A percentile compares a stretch with the other conserved stretches of the same genome.
Evolutionary conservation across 35 echinoderm and acorn worm genomes (phyloP).

Genomic region (Ophioderma brevispina): DNA sequence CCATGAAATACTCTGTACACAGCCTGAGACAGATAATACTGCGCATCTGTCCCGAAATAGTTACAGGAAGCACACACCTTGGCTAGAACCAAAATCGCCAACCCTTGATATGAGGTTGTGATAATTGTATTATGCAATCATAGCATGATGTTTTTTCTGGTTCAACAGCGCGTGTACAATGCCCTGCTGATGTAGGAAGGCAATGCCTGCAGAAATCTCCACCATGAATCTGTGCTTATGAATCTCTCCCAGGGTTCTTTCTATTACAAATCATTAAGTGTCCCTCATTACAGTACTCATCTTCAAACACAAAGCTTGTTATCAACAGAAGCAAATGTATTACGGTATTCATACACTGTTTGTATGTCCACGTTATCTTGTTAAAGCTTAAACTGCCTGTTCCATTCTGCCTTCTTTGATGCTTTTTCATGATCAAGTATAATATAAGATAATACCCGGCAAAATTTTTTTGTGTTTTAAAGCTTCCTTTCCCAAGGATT

Average conservation of each 20-base stretch:
- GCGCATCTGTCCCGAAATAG: not conserved
- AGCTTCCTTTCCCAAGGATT: no score
- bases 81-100: not conserved
- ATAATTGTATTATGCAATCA: not conserved
- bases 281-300: not conserved
- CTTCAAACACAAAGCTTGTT: not conserved
- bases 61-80: not conserved
- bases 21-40: not conserved
- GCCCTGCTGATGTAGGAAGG: not conserved
- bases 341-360: not conserved
- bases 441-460: no score
- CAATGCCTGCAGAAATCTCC: not conserved
- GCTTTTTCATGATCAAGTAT: no score
- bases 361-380: no score
- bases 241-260: not conserved
- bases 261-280: not conserved
- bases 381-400: no score
- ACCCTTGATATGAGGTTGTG: not conserved
- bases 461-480: no score
- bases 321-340: not conserved
- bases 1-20: not conserved
- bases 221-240: not conserved
- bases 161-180: not conserved
- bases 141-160: not conserved
- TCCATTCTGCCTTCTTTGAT: no score